A percentile compares a stretch with the other conserved stretches of the same genome.
Conservation (phyloP, 2,888 invertebrate genomes). For the Branchipolynoe longqiensis region DNA sequence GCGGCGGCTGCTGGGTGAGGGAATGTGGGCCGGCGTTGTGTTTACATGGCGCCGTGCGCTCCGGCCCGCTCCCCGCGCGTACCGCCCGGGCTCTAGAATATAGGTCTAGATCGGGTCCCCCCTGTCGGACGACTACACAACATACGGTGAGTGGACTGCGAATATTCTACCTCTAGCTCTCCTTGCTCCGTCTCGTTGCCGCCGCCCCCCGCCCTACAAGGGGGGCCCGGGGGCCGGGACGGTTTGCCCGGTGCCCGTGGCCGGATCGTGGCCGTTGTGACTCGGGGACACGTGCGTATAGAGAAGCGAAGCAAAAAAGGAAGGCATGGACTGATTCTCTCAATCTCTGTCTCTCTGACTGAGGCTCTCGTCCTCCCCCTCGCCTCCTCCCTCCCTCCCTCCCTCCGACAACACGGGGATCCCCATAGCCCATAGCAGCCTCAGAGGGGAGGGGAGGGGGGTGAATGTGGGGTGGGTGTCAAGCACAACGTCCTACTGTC, state of each 20-base stretch:
- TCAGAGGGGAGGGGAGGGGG: no score
- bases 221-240: no score
- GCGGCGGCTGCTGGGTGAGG: conserved; percentile 8
- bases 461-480: no score
- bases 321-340: conserved; percentile 4
- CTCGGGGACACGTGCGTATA: conserved; percentile 52
- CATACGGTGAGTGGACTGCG: conserved; percentile 25
- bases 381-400: no score
- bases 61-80: background rate
- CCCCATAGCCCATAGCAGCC: no score
- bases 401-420: no score
- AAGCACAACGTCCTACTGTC: no score
- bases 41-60: conserved; percentile 50
- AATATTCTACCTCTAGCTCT: background rate
- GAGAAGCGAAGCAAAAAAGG: conserved; percentile 21
- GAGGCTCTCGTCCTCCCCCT: no score
- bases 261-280: background rate
- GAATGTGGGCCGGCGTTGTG: conserved; percentile 45
- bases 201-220: background rate
- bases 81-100: conserved; percentile 39
- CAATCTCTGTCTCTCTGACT: no score
- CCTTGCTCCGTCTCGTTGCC: background rate
- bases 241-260: background rate
- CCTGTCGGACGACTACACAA: background rate
- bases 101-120: conserved; percentile 46